A percentile compares a stretch with the other conserved stretches of the same genome.
These are phyloP conservation scores for Poecilus cupreus DNA, from an alignment of 2,888 invertebrate species.

Conservation along the genomic window DNA sequence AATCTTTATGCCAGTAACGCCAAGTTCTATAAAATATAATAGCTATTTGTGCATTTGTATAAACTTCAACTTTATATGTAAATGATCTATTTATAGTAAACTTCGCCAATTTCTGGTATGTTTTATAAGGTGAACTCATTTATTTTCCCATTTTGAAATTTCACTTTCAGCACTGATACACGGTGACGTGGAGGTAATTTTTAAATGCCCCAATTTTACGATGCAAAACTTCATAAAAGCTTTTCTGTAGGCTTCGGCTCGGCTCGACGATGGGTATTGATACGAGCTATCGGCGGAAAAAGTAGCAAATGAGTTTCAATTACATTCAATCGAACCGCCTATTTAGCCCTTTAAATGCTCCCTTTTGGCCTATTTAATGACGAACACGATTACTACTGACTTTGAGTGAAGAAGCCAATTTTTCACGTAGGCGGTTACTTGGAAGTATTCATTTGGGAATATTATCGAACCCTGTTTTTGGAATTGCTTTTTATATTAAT, in stretches of 20 bases:
- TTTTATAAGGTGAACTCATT: background rate
- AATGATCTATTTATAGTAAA: no score
- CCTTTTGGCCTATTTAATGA: constrained; percentile 22
- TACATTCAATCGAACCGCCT: constrained; percentile 24
- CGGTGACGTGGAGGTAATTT: background rate
- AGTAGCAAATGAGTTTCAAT: constrained; percentile 41
- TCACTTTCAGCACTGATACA: background rate
- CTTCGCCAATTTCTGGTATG: background rate
- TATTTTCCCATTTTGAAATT: background rate
- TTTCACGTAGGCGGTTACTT: no score
- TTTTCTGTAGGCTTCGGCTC: background rate
- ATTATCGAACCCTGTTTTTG: no score
- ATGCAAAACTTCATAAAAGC: constrained; percentile 11
- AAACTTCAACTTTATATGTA: no score
- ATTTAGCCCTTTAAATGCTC: constrained; percentile 23
- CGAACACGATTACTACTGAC: background rate
- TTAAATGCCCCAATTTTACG: background rate
- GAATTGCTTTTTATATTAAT: no score
- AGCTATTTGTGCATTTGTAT: no score
- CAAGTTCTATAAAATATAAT: no score
- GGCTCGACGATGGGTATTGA: background rate
- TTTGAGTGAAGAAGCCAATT: background rate
- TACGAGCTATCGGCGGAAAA: background rate
- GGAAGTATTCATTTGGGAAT: no score
- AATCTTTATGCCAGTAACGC: no score